Percentiles rank a stretch among this genome's conserved stretches.
phyloP scores from a whole-genome alignment of 2,113 vertebrate species.

The Ptyas mucosa region DNA sequence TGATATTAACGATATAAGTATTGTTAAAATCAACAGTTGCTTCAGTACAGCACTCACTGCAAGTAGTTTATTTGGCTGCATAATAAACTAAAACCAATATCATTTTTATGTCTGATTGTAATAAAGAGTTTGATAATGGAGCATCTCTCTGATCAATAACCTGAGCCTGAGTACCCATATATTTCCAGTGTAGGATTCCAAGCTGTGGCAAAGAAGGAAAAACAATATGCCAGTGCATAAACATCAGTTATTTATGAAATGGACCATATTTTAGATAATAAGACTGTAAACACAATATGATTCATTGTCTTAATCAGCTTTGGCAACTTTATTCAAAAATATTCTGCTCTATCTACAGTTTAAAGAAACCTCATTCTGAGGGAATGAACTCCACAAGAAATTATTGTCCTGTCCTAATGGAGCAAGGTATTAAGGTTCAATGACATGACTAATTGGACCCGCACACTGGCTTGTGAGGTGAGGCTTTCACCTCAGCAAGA shows the following conservation, averaged over 20 bases:
- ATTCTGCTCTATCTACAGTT: background rate
- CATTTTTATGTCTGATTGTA: constrained; percentile 64
- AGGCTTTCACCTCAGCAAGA: background rate
- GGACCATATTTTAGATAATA: background rate
- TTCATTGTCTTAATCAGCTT: background rate
- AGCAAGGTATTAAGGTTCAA: background rate
- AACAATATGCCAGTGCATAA: background rate
- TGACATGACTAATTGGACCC: background rate
- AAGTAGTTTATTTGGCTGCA: constrained; percentile 52
- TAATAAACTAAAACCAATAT: constrained; percentile 62
- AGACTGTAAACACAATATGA: fast-evolving
- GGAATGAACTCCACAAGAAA: background rate
- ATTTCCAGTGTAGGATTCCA: background rate
- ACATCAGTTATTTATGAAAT: background rate
- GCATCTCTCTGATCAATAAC: constrained; percentile 63
- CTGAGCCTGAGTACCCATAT: constrained; percentile 27
- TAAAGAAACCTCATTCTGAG: background rate
- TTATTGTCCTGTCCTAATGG: background rate
- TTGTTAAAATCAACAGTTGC: constrained; percentile 25
- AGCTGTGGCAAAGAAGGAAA: background rate
- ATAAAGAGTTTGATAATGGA: constrained; percentile 62
- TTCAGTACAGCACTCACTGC: constrained; percentile 38
- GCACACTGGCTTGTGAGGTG: background rate
- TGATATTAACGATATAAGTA: too few species aligned
- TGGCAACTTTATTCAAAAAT: background rate